Base-by-base conservation (phyloP, 2,113 vertebrate species). In the Apodemus speciosus region DNA sequence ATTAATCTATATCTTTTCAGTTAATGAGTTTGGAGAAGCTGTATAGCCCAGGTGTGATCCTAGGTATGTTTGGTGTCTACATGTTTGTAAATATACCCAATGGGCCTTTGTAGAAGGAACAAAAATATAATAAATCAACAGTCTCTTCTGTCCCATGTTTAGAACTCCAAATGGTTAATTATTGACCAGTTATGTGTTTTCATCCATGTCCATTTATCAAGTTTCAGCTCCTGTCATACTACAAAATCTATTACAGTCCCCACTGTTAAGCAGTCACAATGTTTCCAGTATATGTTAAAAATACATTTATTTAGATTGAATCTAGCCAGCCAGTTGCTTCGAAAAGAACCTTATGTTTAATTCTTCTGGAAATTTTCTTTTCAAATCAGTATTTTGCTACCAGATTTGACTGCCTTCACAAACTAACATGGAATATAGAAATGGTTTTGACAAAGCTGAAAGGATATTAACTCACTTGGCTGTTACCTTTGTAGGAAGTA, bases 1-100 rank as follows among this genome's bases (percentile, higher is more conserved):
- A 92, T 96, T 96, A 97, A 96, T 97, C 95, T 96, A 86, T 96
- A 94, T 96, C 96, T 96, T 96, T 95, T 93, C 81, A 91, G 87
- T 94, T 97, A 97, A 97, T 96, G 95, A 97, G 93, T 95, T 94
- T 91, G 88, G 64, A 97, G 89, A 96, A 94, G 88, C 35, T 95
- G 93, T 95, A 91, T 91, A 95, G 85, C 49, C 87, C 95, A 96
- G 96, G 91, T 96, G 94, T 93, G 87, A 97, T 97, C 62, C 49
- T 81, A 69, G 66, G 83, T 95, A 84, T 68, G 20, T 88, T 91
- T 85, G 35, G 80, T 91, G 58, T 85, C 87, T 91, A 80, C 30
- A 53, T 96, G 79, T 89, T 96, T 96, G 80, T 77, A 86, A 96
- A 92, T 93, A 89, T 3, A 96, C 51, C 58, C n/a, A 93, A 87